A percentile compares a stretch with the other conserved stretches of the same genome.
Conservation (phyloP, 1,140 invertebrate species). For the Orchestia grillus region DNA sequence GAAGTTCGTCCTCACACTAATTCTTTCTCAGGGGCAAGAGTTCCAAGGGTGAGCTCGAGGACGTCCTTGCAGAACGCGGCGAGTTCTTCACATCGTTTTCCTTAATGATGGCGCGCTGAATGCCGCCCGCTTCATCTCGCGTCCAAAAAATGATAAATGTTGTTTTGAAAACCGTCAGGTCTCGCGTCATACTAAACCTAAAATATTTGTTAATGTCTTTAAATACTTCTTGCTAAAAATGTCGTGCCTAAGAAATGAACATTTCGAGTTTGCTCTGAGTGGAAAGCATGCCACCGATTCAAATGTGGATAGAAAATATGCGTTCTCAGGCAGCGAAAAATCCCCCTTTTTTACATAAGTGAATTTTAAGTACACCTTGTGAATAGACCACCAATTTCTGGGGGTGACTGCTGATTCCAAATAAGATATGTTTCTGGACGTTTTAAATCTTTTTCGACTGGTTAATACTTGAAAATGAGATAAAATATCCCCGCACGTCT, state of each 20-base stretch:
- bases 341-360: not conserved
- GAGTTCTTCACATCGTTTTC: conserved; percentile 9
- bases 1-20: not conserved
- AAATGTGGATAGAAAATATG: not conserved
- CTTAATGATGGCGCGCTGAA: conserved; percentile 8
- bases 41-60: not conserved
- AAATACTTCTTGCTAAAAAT: not conserved
- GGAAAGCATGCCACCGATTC: not conserved
- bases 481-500: not conserved
- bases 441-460: not conserved
- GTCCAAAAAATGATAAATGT: conserved; percentile 48
- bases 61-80: not conserved
- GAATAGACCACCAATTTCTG: not conserved
- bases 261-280: not conserved
- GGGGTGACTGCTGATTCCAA: not conserved
- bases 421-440: not conserved
- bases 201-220: not conserved
- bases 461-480: not conserved
- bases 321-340: not conserved
- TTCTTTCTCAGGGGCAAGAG: not conserved
- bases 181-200: not conserved
- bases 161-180: conserved; percentile 9
- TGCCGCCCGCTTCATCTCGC: conserved; percentile 1
- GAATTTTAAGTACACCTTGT: not conserved
- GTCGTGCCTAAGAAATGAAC: not conserved